Evolutionary conservation across 92 coral and sea anemone species (phyloP).

Genomic region (Phenganax subtilis): DNA sequence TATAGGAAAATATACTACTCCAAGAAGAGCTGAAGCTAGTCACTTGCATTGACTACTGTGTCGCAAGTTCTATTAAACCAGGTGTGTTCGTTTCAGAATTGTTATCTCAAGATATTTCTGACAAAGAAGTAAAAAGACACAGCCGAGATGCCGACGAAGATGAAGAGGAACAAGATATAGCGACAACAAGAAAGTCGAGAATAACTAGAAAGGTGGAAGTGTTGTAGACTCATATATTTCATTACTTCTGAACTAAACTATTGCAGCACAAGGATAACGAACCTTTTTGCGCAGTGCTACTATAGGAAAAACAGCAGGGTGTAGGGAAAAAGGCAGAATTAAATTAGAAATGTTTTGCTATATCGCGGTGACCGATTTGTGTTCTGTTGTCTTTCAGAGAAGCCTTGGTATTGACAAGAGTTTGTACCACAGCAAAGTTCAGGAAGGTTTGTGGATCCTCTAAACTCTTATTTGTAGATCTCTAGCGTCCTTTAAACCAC

Average conservation of each 20-base stretch:
- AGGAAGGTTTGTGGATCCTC: conserved; percentile 3
- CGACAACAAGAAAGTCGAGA: conserved; percentile 30
- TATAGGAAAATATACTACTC: conserved; percentile 23
- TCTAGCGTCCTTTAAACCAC: too few relatives aligned
- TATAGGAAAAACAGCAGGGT: too few relatives aligned
- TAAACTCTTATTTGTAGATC: not conserved
- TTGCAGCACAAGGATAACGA: not conserved
- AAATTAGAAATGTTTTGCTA: too few relatives aligned
- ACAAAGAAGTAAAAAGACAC: conserved; percentile 46
- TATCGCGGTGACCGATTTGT: too few relatives aligned
- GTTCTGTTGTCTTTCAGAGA: conserved; percentile 11
- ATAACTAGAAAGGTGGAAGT: not conserved
- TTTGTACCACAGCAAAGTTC: conserved; percentile 25
- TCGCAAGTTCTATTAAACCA: too few relatives aligned
- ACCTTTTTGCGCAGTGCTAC: too few relatives aligned
- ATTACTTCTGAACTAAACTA: conserved; percentile 40
- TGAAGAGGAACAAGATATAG: conserved; percentile 55
- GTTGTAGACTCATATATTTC: not conserved
- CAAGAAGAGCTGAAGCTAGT: too few relatives aligned
- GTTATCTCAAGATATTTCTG: conserved; percentile 33
- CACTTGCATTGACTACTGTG: too few relatives aligned
- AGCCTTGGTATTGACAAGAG: conserved; percentile 33
- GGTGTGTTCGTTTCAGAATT: conserved; percentile 21
- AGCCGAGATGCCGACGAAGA: conserved; percentile 57
- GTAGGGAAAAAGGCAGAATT: too few relatives aligned